Conservation (phyloP, 1,140 invertebrate genomes). For the Tetramorium simillimum region DNA sequence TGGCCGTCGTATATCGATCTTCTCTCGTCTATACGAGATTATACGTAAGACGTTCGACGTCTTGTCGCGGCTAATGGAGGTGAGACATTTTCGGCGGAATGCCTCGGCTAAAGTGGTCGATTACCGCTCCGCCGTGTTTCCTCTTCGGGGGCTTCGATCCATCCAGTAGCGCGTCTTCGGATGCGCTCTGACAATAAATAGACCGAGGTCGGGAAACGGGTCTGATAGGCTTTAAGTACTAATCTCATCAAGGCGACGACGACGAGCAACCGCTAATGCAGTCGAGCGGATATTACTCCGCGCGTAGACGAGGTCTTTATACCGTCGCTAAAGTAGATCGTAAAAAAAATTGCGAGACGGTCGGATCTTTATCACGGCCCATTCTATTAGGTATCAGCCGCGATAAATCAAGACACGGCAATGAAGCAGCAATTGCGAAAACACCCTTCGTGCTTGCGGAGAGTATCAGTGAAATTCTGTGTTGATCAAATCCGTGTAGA, state of each 20-base stretch:
- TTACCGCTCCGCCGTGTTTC: slow-evolving; percentile 34
- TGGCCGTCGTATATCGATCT: slow-evolving; percentile 41
- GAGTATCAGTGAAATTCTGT: slow-evolving; percentile 1
- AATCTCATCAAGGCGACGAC: slow-evolving; percentile 52
- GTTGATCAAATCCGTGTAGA: background rate
- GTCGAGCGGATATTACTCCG: slow-evolving; percentile 45
- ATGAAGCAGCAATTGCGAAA: background rate
- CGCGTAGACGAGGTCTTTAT: slow-evolving; percentile 29
- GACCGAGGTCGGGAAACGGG: slow-evolving; percentile 41
- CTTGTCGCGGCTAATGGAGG: slow-evolving; percentile 46
- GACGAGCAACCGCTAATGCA: slow-evolving; percentile 47
- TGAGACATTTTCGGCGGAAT: slow-evolving; percentile 51
- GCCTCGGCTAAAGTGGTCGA: slow-evolving; percentile 52
- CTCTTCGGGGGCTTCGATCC: background rate
- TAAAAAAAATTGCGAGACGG: slow-evolving; percentile 32
- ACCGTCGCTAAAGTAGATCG: slow-evolving; percentile 1
- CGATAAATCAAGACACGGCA: slow-evolving; percentile 8
- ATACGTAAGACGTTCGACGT: slow-evolving; percentile 43
- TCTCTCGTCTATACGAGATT: background rate
- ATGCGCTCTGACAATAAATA: slow-evolving; percentile 50
- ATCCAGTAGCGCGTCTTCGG: slow-evolving; percentile 12
- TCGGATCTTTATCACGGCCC: background rate
- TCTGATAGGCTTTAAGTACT: slow-evolving; percentile 62
- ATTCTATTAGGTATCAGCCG: background rate
- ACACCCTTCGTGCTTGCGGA: background rate